Conservation (phyloP, 2,888 invertebrate genomes). For the Cybosia mesomella region DNA sequence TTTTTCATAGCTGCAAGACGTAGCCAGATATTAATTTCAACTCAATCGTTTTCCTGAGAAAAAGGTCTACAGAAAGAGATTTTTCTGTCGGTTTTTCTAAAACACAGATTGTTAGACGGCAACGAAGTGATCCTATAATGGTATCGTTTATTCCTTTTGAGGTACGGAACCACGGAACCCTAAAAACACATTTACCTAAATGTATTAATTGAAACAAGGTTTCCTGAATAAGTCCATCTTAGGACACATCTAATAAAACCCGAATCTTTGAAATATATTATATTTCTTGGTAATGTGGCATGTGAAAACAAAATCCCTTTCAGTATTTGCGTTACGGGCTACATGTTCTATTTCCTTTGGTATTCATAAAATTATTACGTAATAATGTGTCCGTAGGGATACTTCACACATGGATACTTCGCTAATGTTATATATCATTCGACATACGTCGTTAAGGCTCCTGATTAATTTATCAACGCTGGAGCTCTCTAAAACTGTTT, state of each 20-base stretch:
- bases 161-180: too few species aligned
- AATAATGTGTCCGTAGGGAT: not conserved
- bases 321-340: conserved; percentile 11
- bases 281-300: conserved; percentile 3
- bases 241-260: not conserved
- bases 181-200: too few species aligned
- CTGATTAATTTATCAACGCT: not conserved
- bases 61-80: too few species aligned
- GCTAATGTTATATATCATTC: not conserved
- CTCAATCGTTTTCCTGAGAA: too few species aligned
- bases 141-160: too few species aligned
- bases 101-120: too few species aligned
- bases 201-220: not conserved
- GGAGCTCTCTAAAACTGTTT: not conserved
- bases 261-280: conserved; percentile 7
- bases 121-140: too few species aligned
- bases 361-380: conserved; percentile 2
- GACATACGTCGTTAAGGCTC: not conserved
- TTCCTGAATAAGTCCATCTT: not conserved
- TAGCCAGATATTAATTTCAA: too few species aligned
- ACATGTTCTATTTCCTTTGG: conserved; percentile 10
- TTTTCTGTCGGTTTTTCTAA: too few species aligned
- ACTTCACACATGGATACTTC: not conserved
- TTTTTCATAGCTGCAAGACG: too few species aligned
- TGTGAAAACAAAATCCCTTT: conserved; percentile 18